Evolutionary conservation across 1,140 invertebrate genomes (phyloP).

Genomic region (Heliconius hermathena): DNA sequence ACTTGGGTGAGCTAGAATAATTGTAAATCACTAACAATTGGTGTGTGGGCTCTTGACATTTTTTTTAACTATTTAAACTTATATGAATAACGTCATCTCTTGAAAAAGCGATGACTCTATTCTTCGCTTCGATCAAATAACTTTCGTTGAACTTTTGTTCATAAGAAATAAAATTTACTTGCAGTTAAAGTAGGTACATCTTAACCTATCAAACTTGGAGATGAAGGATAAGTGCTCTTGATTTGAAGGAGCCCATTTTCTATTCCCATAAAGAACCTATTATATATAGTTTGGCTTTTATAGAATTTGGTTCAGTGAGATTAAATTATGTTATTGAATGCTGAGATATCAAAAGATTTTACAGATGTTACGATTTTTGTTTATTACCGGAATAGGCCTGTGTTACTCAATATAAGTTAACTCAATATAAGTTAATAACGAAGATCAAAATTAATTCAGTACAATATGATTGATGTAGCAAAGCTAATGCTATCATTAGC

Average conservation of each 20-base stretch:
- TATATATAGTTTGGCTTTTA: neutral
- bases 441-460: no score
- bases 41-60: neutral
- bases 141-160: neutral
- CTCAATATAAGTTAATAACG: no score
- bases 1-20: neutral
- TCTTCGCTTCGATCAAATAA: neutral
- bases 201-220: neutral
- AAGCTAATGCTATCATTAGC: no score
- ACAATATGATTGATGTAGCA: no score
- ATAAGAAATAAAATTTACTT: neutral
- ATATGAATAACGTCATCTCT: conserved; percentile 8
- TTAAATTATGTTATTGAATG: neutral
- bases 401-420: no score
- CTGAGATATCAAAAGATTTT: no score
- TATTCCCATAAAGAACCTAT: neutral
- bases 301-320: neutral
- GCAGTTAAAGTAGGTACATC: neutral
- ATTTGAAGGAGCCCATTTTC: neutral
- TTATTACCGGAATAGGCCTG: no score
- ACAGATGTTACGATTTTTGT: no score
- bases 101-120: neutral
- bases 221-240: conserved; percentile 4
- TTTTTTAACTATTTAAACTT: neutral
- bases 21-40: neutral